Evolutionary conservation across 2,113 vertebrate genomes (phyloP), one percentile per base, ranked within the genome.

Genomic region (Apeltes quadracus): DNA sequence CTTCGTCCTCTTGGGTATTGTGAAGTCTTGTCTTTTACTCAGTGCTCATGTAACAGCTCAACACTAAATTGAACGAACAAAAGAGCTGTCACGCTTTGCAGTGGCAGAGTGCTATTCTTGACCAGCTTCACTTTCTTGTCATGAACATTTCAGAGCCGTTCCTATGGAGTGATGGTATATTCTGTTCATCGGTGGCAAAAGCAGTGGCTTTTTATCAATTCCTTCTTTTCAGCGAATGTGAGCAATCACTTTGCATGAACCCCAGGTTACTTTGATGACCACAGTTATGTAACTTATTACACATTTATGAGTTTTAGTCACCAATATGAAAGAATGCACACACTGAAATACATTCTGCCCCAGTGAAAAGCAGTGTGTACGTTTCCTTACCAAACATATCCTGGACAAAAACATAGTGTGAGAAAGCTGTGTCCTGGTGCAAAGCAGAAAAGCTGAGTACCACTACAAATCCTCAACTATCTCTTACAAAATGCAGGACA

Each of bases 401-500:
- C 59, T 76, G 34, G 34, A 64, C 64, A 59, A 18, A 61, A 68
- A 62, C 48, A 25, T 44, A 48, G 13, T n/a, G n/a, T n/a, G n/a
- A n/a, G 22, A 36, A 20, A 61, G 39, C 41, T 22, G 3, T 29
- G 51, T 46, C n/a, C 16, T 38, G 11, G 44, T 61, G 25, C 3
- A 44, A 63, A 66, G 44, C 64, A 50, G 43, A 64, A 74, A 67
- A 59, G 63, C 39, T 64, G 63, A 63, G 64, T 76, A 80, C 74
- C 76, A 44, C 63, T n/a, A 51, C 70, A 71, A 65, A 59, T 75
- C 69, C 51, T 57, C 59, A 70, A 58, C 44, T 16, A 69, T 53
- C 77, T 23, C 41, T 76, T 87, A 54, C 66, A 86, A 86, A 87
- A 86, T 90, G 72, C 61, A 86, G 79, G 69, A 77, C 63, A 36